These are phyloP conservation scores for Etheostoma cragini DNA, from an alignment of 2,113 vertebrate genomes.

Conservation along the genomic window DNA sequence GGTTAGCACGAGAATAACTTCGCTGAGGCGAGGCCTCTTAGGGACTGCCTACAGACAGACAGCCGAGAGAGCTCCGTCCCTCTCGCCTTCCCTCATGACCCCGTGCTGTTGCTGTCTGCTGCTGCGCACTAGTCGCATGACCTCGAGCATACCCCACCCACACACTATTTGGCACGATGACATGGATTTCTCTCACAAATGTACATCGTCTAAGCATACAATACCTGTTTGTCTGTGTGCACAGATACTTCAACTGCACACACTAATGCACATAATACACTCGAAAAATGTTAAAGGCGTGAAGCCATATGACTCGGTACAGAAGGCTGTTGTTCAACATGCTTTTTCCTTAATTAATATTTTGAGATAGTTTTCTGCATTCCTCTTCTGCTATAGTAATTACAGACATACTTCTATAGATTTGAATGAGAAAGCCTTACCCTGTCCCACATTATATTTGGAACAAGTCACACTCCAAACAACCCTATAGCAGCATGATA, in stretches of 20 bases:
- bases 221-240: neutral
- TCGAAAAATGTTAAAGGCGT: conserved; percentile 4
- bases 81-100: conserved; percentile 34
- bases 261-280: conserved; percentile 3
- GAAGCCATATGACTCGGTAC: conserved; percentile 14
- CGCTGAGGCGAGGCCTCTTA: conserved; percentile 28
- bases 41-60: conserved; percentile 35
- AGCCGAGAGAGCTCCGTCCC: neutral
- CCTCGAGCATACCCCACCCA: conserved; percentile 34
- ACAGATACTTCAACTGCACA: conserved; percentile 2
- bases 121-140: conserved; percentile 6
- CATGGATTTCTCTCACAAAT: conserved; percentile 14
- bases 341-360: conserved; percentile 28
- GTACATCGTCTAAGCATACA: neutral
- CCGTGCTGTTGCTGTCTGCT: conserved; percentile 25
- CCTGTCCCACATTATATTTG: conserved; percentile 9
- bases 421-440: conserved; percentile 4
- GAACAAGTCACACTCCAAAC: conserved; percentile 41
- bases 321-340: conserved; percentile 47
- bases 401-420: conserved; percentile 27
- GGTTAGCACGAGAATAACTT: conserved; percentile 29
- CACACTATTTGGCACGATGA: conserved; percentile 26
- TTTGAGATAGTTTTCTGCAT: conserved; percentile 4
- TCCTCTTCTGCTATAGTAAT: conserved; percentile 21
- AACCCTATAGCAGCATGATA: conserved; percentile 52